phyloP scores from a whole-genome alignment of 2,797 vertebrate species.

The Danionella dracula region DNA sequence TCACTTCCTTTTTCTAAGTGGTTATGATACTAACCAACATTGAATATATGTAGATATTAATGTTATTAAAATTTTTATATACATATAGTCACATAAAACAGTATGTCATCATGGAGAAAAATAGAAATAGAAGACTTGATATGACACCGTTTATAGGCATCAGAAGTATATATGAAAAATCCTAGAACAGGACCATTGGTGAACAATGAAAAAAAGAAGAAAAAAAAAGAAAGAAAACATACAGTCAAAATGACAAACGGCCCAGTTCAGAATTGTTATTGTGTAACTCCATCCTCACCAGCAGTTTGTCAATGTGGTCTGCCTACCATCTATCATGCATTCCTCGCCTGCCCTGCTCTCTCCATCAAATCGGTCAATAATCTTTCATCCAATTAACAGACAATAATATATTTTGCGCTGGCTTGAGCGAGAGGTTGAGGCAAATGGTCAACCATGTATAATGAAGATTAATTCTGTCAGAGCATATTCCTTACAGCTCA shows the following conservation, averaged over 20 bases:
- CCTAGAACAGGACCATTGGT: too few relatives aligned
- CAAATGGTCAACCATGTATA: conserved; percentile 21
- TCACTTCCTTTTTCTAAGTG: too few relatives aligned
- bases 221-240: conserved; percentile 7
- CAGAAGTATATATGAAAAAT: too few relatives aligned
- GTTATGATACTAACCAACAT: too few relatives aligned
- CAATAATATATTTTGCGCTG: conserved; percentile 56
- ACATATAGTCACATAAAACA: too few relatives aligned
- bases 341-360: conserved; percentile 40
- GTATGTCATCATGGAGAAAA: too few relatives aligned
- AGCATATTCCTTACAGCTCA: background rate
- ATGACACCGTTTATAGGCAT: background rate
- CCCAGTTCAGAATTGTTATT: conserved; percentile 37
- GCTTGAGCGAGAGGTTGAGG: conserved; percentile 6
- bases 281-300: conserved; percentile 43
- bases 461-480: conserved; percentile 23
- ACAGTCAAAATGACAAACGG: conserved; percentile 55
- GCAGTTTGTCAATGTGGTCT: conserved; percentile 53
- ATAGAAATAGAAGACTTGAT: background rate
- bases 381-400: conserved; percentile 64
- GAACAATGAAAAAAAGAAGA: background rate
- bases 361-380: conserved; percentile 59
- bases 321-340: conserved; percentile 47
- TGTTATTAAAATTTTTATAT: too few relatives aligned
- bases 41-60: too few relatives aligned